These are phyloP conservation scores for Atta cephalotes DNA, from an alignment of 1,140 invertebrate species.

Conservation along the genomic window DNA sequence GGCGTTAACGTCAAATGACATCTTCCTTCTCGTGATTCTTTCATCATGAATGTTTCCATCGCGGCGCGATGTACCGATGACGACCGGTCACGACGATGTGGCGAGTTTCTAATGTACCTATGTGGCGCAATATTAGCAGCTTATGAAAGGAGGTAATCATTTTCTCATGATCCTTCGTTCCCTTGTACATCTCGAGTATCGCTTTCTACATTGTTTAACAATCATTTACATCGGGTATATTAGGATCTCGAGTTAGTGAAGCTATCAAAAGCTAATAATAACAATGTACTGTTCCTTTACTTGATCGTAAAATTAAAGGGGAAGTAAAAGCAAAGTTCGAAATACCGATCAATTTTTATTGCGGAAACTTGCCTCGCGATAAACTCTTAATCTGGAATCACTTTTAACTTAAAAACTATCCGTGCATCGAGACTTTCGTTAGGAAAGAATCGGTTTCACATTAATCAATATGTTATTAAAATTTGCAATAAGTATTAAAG, in stretches of 20 bases:
- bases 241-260: neutral
- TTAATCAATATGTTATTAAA: constrained; percentile 9
- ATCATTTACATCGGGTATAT: constrained; percentile 1
- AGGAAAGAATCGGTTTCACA: neutral
- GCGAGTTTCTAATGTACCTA: constrained; percentile 50
- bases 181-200: constrained; percentile 47
- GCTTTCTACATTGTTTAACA: constrained; percentile 61
- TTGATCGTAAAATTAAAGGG: neutral
- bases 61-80: constrained; percentile 48
- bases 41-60: constrained; percentile 14
- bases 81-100: constrained; percentile 67
- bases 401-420: neutral
- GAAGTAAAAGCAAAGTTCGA: neutral
- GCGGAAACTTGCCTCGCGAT: neutral
- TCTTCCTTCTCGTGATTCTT: constrained; percentile 24
- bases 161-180: constrained; percentile 75
- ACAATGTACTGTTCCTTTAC: constrained; percentile 25
- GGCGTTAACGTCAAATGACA: constrained; percentile 50
- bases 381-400: neutral
- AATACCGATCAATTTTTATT: neutral
- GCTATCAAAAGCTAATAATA: constrained; percentile 55
- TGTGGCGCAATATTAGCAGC: constrained; percentile 49
- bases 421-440: neutral
- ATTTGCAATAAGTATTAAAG: neutral
- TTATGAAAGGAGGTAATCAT: constrained; percentile 73